A percentile compares a stretch with the other conserved stretches of the same genome.
phyloP scores from a whole-genome alignment of 2,888 invertebrate species.

The Oegoconia quadripuncta region DNA sequence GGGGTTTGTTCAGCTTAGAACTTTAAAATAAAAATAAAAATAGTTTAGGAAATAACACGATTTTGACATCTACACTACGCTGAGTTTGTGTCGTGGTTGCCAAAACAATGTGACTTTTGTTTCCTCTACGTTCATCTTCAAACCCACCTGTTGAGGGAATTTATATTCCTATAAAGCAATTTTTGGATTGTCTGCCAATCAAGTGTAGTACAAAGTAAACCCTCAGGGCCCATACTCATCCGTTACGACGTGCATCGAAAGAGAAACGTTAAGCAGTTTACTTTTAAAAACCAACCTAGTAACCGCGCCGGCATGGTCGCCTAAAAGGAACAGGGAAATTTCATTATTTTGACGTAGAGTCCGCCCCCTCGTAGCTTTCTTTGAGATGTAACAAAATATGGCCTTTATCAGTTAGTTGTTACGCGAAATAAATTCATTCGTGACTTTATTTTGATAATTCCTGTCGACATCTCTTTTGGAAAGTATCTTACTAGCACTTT shows the following conservation, averaged over 20 bases:
- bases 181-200: constrained; percentile 53
- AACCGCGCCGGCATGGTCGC: constrained; percentile 8
- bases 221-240: constrained; percentile 24
- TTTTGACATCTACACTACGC: too few relatives aligned
- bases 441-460: too few relatives aligned
- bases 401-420: constrained; percentile 4
- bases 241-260: constrained; percentile 27
- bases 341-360: constrained; percentile 28
- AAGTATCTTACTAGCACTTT: too few relatives aligned
- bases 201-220: constrained; percentile 38
- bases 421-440: background rate
- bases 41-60: too few relatives aligned
- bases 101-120: too few relatives aligned
- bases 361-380: constrained; percentile 9
- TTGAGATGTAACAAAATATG: constrained; percentile 23
- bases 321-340: constrained; percentile 25
- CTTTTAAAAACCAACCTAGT: constrained; percentile 27
- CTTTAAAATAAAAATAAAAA: too few relatives aligned
- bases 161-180: constrained; percentile 23
- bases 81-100: too few relatives aligned
- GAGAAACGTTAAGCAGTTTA: constrained; percentile 35
- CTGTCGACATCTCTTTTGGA: background rate
- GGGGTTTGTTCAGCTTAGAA: too few relatives aligned
- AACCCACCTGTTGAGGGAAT: background rate
- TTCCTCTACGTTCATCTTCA: too few relatives aligned